Evolutionary conservation across 2,888 invertebrate genomes (phyloP).

Genomic region (Hetaerina titia): DNA sequence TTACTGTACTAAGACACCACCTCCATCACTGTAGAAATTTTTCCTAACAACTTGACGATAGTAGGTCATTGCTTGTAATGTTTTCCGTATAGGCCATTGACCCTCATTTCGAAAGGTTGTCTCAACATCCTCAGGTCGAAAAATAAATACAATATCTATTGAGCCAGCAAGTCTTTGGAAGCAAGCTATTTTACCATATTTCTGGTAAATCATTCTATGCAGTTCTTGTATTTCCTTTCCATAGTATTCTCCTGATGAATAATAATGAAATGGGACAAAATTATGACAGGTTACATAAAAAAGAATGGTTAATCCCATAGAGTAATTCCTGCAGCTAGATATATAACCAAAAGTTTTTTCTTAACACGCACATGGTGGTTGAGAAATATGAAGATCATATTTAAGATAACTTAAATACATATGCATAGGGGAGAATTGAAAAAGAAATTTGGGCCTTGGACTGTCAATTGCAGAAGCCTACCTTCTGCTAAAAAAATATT

Average conservation of each 20-base stretch:
- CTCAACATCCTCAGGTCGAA: conserved; percentile 79
- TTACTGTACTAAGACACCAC: conserved; percentile 73
- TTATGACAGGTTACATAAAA: neutral
- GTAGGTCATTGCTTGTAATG: conserved; percentile 76
- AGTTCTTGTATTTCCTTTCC: conserved; percentile 34
- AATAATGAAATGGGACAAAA: neutral
- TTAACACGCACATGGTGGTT: no score
- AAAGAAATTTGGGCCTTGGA: no score
- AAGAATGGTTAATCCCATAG: neutral
- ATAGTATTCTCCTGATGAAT: conserved; percentile 20
- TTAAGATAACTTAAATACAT: no score
- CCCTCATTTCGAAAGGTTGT: conserved; percentile 78
- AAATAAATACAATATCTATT: conserved; percentile 76
- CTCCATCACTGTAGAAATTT: conserved; percentile 75
- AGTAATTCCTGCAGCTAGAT: no score
- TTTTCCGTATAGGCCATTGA: conserved; percentile 76
- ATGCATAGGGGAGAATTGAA: no score
- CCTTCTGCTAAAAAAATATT: no score
- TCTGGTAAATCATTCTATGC: conserved; percentile 71
- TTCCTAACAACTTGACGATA: conserved; percentile 76
- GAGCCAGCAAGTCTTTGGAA: conserved; percentile 76
- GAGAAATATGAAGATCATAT: no score
- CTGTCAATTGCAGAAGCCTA: no score
- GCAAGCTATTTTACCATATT: conserved; percentile 77
- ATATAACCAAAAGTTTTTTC: no score